Percentiles rank a stretch among this genome's conserved stretches.
Conservation (phyloP, 2,797 vertebrate species). For the Varecia variegata region DNA sequence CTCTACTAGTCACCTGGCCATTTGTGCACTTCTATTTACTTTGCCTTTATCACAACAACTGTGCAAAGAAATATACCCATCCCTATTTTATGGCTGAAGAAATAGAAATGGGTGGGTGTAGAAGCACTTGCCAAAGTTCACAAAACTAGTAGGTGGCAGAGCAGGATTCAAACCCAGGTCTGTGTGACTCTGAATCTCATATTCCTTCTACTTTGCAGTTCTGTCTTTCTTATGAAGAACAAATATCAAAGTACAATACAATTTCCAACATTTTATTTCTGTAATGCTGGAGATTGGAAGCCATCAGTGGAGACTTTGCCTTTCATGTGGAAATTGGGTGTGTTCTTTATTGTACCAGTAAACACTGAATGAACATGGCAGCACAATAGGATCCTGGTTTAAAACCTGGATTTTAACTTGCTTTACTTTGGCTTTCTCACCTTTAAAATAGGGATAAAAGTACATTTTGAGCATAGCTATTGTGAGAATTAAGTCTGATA, state of each 20-base stretch:
- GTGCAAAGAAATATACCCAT: background rate
- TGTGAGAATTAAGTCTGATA: background rate
- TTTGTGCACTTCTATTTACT: background rate
- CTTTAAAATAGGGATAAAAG: background rate
- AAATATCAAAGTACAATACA: accelerated
- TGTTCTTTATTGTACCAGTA: accelerated
- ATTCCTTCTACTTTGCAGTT: background rate
- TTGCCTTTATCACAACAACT: background rate
- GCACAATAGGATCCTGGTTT: background rate
- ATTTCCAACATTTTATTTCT: background rate
- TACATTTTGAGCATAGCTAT: background rate
- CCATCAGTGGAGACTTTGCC: accelerated
- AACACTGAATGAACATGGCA: background rate
- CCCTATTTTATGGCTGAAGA: background rate
- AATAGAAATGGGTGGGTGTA: background rate
- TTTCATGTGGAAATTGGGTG: background rate
- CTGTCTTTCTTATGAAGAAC: background rate
- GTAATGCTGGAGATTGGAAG: background rate
- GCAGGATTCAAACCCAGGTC: background rate
- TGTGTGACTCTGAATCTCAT: background rate
- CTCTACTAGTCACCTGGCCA: background rate
- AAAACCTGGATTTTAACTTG: background rate
- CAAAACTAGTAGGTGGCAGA: too few relatives aligned
- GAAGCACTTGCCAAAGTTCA: background rate
- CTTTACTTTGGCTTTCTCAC: slow-evolving; percentile 4